These are phyloP conservation scores for Sapajus apella DNA, from an alignment of 2,113 vertebrate genomes.

Conservation along the genomic window DNA sequence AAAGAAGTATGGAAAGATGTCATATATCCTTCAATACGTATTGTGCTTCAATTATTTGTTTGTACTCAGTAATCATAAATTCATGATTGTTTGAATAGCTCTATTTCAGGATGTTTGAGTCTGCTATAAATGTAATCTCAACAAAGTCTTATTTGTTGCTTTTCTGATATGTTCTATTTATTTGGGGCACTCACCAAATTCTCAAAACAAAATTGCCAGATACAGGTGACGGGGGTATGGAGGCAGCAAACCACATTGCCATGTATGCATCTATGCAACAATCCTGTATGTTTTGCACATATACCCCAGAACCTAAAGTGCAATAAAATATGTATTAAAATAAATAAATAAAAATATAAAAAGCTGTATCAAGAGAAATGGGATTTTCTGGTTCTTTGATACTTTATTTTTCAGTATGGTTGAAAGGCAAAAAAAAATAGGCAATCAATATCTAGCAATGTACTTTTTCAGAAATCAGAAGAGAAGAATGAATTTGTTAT, in stretches of 20 bases:
- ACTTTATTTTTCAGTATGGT: background rate
- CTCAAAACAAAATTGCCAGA: constrained; percentile 14
- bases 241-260: no score
- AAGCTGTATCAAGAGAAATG: background rate
- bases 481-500: background rate
- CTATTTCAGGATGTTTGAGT: background rate
- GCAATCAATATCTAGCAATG: background rate
- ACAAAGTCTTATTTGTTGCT: background rate
- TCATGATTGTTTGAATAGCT: background rate
- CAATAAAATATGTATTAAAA: no score
- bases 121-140: background rate
- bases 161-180: background rate
- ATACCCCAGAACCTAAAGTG: no score
- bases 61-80: background rate
- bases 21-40: background rate
- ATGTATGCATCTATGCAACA: no score
- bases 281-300: no score
- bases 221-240: no score
- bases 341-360: background rate
- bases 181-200: background rate
- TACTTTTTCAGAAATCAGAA: background rate
- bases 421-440: background rate
- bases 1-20: background rate
- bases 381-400: background rate
- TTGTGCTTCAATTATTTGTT: background rate